A percentile compares a stretch with the other conserved stretches of the same genome.
These are phyloP conservation scores for Alloscopus bannaensis DNA, from an alignment of 2,888 invertebrate genomes.

Conservation along the genomic window DNA sequence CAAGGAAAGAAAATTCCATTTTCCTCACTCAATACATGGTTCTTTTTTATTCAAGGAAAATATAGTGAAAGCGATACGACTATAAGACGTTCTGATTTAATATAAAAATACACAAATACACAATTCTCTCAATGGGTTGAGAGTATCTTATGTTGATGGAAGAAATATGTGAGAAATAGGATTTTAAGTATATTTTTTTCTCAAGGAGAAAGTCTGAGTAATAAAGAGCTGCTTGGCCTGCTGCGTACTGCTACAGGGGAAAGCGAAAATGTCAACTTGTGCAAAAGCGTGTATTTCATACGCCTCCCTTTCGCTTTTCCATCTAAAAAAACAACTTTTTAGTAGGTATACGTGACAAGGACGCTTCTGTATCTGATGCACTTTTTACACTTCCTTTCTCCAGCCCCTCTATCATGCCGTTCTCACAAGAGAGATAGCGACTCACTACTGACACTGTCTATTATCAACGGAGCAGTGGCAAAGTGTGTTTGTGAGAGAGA, in stretches of 20 bases:
- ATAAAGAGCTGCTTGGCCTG: conserved; percentile 14
- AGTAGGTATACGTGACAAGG: not conserved
- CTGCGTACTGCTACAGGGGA: not conserved
- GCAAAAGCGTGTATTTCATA: no score
- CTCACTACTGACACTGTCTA: not conserved
- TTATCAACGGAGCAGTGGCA: conserved; percentile 14
- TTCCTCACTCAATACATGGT: not conserved
- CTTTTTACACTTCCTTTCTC: conserved; percentile 6
- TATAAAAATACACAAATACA: no score
- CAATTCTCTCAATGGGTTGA: no score
- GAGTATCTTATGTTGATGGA: conserved; percentile 50
- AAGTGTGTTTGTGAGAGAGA: no score
- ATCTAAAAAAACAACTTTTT: no score
- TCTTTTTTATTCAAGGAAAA: no score
- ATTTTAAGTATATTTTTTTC: conserved; percentile 28
- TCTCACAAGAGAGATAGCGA: no score
- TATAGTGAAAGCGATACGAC: no score
- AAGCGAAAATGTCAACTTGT: conserved; percentile 21
- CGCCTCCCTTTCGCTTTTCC: no score
- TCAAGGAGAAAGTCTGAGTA: no score
- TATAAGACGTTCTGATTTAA: no score
- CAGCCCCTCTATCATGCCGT: conserved; percentile 9
- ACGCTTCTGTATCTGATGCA: conserved; percentile 2
- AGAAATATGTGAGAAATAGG: conserved; percentile 48
- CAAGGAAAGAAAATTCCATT: no score